These are phyloP conservation scores for Lycocorax pyrrhopterus DNA, from an alignment of 2,113 vertebrate genomes.

Conservation along the genomic window DNA sequence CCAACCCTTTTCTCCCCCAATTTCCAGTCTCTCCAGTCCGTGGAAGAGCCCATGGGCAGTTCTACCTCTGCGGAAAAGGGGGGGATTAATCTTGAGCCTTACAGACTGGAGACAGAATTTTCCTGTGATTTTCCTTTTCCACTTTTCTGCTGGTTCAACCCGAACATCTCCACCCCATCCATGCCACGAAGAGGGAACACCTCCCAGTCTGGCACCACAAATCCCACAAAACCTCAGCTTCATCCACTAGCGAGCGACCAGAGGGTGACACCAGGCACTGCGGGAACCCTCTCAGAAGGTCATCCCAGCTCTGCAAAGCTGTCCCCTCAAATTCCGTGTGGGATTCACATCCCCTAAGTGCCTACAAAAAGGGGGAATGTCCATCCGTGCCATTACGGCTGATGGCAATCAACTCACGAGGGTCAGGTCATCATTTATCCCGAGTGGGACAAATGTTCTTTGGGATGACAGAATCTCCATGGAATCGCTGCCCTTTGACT, in stretches of 20 bases:
- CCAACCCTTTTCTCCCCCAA: not conserved
- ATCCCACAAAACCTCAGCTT: not conserved
- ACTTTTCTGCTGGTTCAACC: not conserved
- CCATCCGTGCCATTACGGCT: not conserved
- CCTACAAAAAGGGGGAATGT: not conserved
- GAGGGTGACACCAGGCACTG: not conserved
- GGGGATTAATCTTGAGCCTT: not conserved
- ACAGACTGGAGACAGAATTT: not conserved
- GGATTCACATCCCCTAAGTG: constrained; percentile 16
- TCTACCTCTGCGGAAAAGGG: not conserved
- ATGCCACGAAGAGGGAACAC: rapidly evolving
- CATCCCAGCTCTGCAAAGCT: not conserved
- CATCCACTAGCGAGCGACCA: rapidly evolving
- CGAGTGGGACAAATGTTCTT: not conserved
- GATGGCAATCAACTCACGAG: not conserved
- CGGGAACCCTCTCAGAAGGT: not conserved
- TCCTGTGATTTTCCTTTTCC: not conserved
- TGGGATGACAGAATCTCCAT: not conserved
- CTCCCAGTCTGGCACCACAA: not conserved
- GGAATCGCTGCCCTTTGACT: not conserved
- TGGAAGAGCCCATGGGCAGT: not conserved
- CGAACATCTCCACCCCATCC: not conserved
- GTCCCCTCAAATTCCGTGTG: not conserved
- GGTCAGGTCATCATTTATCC: not conserved
- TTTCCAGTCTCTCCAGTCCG: not conserved